Evolutionary conservation across 2,113 vertebrate genomes (phyloP), one percentile per base, ranked within the genome.

Genomic region (Eurystomus gularis): DNA sequence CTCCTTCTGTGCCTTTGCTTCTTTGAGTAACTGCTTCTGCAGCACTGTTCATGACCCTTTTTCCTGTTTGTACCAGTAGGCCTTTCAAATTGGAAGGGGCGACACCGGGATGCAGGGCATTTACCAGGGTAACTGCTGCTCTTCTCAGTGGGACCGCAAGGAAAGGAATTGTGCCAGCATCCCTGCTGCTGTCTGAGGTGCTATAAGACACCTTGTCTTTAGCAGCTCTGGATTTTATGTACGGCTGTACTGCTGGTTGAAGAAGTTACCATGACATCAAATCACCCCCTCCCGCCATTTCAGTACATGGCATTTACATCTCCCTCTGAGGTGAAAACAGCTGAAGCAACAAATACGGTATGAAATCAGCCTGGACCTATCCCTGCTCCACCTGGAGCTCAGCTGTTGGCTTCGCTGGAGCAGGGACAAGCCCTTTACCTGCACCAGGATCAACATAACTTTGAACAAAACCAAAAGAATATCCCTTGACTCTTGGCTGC

Each of bases 221-320:
- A 33, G 91, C 83, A 20, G 86, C 76, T 2, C 60, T 17, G 65
- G 9, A 26, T 33, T 55, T 29, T 17, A 26, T 19, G 16, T 10
- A n/a, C 87, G 51, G 81, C 86, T 65, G 55, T 28, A 19, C 0
- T 1, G 16, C 26, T 2, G 55, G 64, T 2, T 29, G 51, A 55
- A 77, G 65, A 82, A 96, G 77, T 84, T 39, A 87, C 91, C 89
- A 65, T 57, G 91, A 94, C 94, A 96, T 35, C 87, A 52, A 17
- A 76, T 42, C 72, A 76, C 52, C 83, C 71, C 69, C n/a, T 52
- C 66, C 42, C 52, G 57, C 73, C 77, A 5, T 55, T 62, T 75
- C 69, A 4, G 51, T n/a, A 55, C 48, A 15, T 3, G 39, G 48
- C 81, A 71, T 84, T 94, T 51, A 28, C 66, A 57, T 52, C 78